phyloP scores from a whole-genome alignment of 2,888 invertebrate genomes.

The Eupithecia pulchellata region DNA sequence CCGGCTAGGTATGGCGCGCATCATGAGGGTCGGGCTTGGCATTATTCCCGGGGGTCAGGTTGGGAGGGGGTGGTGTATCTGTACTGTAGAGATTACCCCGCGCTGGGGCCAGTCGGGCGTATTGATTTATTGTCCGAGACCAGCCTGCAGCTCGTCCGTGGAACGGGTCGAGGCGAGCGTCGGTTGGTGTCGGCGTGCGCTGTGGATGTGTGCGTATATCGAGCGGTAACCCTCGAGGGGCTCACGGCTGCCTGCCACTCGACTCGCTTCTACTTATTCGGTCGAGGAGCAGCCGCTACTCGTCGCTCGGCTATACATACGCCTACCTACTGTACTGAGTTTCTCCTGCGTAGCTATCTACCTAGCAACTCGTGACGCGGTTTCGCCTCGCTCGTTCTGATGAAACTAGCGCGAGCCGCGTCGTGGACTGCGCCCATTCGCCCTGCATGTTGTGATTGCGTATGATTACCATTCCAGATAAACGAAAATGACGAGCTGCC shows the following conservation, averaged over 20 bases:
- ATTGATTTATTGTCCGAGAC: conserved; percentile 84
- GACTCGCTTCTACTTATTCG: conserved; percentile 84
- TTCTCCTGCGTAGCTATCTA: conserved; percentile 80
- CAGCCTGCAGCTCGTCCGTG: conserved; percentile 81
- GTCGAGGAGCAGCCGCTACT: conserved; percentile 73
- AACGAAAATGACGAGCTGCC: conserved; percentile 87
- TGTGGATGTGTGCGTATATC: conserved; percentile 80
- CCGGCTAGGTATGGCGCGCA: conserved; percentile 78
- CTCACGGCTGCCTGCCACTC: conserved; percentile 81
- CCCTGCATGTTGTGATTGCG: conserved; percentile 74
- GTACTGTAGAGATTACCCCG: conserved; percentile 67
- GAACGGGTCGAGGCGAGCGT: conserved; percentile 72
- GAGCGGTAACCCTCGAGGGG: conserved; percentile 85
- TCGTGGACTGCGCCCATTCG: conserved; percentile 69
- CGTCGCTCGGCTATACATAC: conserved; percentile 76
- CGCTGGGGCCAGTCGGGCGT: conserved; percentile 72
- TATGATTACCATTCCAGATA: conserved; percentile 86
- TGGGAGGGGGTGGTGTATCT: conserved; percentile 75
- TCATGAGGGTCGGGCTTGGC: conserved; percentile 79
- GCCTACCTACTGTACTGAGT: conserved; percentile 83
- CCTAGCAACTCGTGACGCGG: conserved; percentile 76
- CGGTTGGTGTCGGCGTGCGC: conserved; percentile 81
- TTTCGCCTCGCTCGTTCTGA: conserved; percentile 78
- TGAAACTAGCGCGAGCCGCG: conserved; percentile 65
- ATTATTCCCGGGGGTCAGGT: conserved; percentile 79